Evolutionary conservation across 2,888 invertebrate species (phyloP), one percentile per base, ranked within the genome.

Genomic region (Gortyna flavago): DNA sequence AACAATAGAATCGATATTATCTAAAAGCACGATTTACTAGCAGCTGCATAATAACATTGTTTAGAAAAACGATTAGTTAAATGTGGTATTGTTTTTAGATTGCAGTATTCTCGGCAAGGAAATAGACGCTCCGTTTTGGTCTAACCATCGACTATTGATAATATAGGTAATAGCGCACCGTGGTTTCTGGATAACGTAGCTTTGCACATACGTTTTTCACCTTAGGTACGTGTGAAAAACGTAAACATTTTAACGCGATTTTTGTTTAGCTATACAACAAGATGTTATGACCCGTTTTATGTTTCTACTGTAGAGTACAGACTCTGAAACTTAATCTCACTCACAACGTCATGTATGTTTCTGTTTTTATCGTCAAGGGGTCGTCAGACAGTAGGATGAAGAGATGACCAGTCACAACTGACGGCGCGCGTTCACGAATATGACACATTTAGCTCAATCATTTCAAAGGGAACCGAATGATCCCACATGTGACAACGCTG

Each of bases 1-100:
- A 70, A 81, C 88, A 88, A 86, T 79, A 38, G 38, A 48, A 68
- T 73, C 61, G 88, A 86, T 87, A 73, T 21, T 32, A 87, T 87
- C 87, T 77, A 48, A 51, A 79, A 64, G 11, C 88, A 87, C 86
- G 87, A 87, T 80, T 86, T 75, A 77, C n/a, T 79, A 44, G 66
- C 69, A 77, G 35, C 67, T 75, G 66, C 67, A 69, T 83, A 71
- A 77, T 73, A 57, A 72, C 35, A 32, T 72, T 41, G 68, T 18
- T 72, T 29, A 75, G 32, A 21, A 59, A 59, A 79, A 62, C 13
- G 57, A 51, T 62, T 18, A 18, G 21, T 44, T 78, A 2, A 41
- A 32, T 70, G 6, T 51, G 8, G 1, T 61, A 4, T 64, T 67
- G 35, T 61, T 81, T 54, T n/a, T 57, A 57, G 11, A 57, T 57